Evolutionary conservation across 2,888 invertebrate genomes (phyloP).

Genomic region (Epinotia demarniana): DNA sequence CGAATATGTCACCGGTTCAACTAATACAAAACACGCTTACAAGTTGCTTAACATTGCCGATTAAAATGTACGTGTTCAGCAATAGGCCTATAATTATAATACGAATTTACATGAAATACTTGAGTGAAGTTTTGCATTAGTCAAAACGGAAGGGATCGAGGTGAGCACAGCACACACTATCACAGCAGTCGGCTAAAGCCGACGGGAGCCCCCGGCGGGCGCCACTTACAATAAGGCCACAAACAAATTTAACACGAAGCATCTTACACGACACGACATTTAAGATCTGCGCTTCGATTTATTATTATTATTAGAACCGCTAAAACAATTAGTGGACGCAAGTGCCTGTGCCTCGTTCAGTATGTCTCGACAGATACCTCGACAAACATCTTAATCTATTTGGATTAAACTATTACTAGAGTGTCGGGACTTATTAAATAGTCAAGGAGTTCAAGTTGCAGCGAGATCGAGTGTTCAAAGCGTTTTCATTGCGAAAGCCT

Average conservation of each 20-base stretch:
- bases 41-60: conserved; percentile 55
- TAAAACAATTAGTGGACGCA: conserved; percentile 70
- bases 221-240: conserved; percentile 81
- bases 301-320: conserved; percentile 57
- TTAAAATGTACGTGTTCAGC: conserved; percentile 65
- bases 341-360: conserved; percentile 64
- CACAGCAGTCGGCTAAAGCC: conserved; percentile 77
- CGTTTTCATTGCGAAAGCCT: conserved; percentile 69
- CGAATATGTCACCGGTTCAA: conserved; percentile 61
- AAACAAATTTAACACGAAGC: conserved; percentile 79
- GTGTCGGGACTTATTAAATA: conserved; percentile 62
- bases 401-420: conserved; percentile 60
- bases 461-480: conserved; percentile 76
- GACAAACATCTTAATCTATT: conserved; percentile 45
- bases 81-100: conserved; percentile 66
- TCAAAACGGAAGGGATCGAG: conserved; percentile 65
- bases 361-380: conserved; percentile 47
- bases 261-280: conserved; percentile 65
- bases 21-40: conserved; percentile 62
- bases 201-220: conserved; percentile 69
- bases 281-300: conserved; percentile 68
- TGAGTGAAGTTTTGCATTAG: conserved; percentile 54
- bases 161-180: conserved; percentile 81
- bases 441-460: conserved; percentile 66
- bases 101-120: conserved; percentile 55